phyloP scores from a whole-genome alignment of 1,140 invertebrate species.

The Trichonephila clavata region DNA sequence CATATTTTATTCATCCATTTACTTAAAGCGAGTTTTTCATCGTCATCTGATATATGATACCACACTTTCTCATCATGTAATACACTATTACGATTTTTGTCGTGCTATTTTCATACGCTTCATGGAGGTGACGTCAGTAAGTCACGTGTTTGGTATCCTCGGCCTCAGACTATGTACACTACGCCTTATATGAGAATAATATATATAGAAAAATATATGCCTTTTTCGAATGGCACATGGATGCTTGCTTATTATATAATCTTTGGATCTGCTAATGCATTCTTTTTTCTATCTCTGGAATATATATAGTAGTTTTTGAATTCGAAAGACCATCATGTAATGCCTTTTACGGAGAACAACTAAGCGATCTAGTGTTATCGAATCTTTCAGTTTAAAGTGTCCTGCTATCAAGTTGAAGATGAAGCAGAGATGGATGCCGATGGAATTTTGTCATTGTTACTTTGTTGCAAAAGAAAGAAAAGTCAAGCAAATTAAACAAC shows the following conservation, averaged over 20 bases:
- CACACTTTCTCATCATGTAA: neutral
- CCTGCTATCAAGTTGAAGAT: neutral
- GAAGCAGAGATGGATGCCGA: neutral
- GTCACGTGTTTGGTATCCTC: neutral
- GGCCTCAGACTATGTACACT: neutral
- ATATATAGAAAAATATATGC: neutral
- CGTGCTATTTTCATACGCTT: neutral
- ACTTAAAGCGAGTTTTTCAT: neutral
- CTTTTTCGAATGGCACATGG: neutral
- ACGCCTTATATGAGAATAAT: neutral
- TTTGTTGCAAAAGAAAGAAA: neutral
- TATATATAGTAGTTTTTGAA: neutral
- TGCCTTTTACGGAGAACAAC: neutral
- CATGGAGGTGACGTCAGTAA: neutral
- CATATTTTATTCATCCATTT: neutral
- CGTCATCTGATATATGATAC: neutral
- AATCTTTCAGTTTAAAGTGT: neutral
- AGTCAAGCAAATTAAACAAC: neutral
- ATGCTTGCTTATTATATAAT: neutral
- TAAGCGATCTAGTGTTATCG: neutral
- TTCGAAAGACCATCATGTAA: slow-evolving; percentile 10
- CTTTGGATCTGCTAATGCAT: neutral
- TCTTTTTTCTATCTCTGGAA: neutral
- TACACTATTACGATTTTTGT: neutral
- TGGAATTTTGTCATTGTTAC: slow-evolving; percentile 10